Conservation (phyloP, 2,888 invertebrate genomes). For the Lasioglossum malachurum region DNA sequence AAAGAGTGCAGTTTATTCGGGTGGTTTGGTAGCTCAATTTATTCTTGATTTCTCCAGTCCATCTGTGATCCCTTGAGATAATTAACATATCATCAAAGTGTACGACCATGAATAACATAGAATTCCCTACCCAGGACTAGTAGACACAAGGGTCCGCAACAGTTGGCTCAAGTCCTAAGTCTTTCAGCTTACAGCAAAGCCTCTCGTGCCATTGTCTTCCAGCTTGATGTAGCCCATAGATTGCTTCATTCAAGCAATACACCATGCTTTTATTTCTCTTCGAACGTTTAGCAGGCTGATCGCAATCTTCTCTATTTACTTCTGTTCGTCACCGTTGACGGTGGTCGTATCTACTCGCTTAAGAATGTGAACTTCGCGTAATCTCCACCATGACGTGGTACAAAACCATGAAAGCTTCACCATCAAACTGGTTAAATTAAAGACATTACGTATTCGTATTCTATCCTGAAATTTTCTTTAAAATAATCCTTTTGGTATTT, state of each 20-base stretch:
- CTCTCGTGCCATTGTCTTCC: constrained; percentile 14
- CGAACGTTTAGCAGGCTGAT: constrained; percentile 5
- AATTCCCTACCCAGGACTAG: not conserved
- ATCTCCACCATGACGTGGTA: not conserved
- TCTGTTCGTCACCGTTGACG: not conserved
- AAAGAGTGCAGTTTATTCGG: not conserved
- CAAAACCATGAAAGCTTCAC: not conserved
- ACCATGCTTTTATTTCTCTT: constrained; percentile 6
- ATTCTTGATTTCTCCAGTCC: not conserved
- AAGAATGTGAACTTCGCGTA: not conserved
- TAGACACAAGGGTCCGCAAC: constrained; percentile 17
- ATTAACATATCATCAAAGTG: not conserved
- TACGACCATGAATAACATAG: not conserved
- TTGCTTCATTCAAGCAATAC: constrained; percentile 1
- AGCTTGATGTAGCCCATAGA: constrained; percentile 11
- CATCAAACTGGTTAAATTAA: not conserved
- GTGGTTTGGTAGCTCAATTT: not conserved
- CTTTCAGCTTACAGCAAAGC: constrained; percentile 13
- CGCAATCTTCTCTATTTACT: constrained; percentile 2
- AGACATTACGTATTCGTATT: not conserved
- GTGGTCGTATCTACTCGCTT: not conserved
- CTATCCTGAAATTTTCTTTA: too few species aligned
- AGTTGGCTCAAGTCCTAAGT: constrained; percentile 16
- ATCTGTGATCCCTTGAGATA: not conserved
- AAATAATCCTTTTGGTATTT: not conserved